These are phyloP conservation scores for Orius laevigatus DNA, from an alignment of 1,140 invertebrate species.

Conservation along the genomic window DNA sequence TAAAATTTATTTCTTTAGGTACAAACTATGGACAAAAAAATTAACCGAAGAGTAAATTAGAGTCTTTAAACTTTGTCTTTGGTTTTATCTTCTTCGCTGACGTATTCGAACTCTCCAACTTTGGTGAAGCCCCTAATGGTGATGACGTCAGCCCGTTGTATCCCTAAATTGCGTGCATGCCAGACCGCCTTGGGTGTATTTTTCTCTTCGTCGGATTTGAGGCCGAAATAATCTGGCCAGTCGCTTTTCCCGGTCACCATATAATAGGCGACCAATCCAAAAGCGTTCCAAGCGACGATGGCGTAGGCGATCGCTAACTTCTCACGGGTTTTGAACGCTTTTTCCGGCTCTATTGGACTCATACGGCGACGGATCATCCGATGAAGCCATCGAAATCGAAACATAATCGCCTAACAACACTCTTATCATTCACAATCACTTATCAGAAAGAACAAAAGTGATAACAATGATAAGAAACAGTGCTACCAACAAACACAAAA, in stretches of 20 bases:
- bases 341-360: slow-evolving; percentile 37
- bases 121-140: slow-evolving; percentile 4
- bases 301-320: slow-evolving; percentile 39
- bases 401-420: not conserved
- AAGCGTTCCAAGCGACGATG: slow-evolving; percentile 43
- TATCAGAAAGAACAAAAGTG: too few species aligned
- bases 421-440: too few species aligned
- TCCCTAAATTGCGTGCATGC: slow-evolving; percentile 8
- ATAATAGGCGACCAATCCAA: slow-evolving; percentile 39
- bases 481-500: too few species aligned
- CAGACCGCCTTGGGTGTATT: slow-evolving; percentile 11
- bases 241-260: slow-evolving; percentile 37
- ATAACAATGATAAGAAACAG: too few species aligned
- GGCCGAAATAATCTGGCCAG: slow-evolving; percentile 43
- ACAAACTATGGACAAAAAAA: too few species aligned
- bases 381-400: slow-evolving; percentile 27
- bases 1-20: too few species aligned
- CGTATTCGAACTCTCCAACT: slow-evolving; percentile 10
- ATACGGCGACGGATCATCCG: slow-evolving; percentile 37
- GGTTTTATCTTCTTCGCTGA: too few species aligned
- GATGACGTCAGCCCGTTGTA: slow-evolving; percentile 6
- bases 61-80: too few species aligned
- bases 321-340: slow-evolving; percentile 37
- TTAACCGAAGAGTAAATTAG: too few species aligned
- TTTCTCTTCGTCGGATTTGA: slow-evolving; percentile 38